phyloP scores from a whole-genome alignment of 2,888 invertebrate genomes.

The Sinopyrophorus schimmeli region DNA sequence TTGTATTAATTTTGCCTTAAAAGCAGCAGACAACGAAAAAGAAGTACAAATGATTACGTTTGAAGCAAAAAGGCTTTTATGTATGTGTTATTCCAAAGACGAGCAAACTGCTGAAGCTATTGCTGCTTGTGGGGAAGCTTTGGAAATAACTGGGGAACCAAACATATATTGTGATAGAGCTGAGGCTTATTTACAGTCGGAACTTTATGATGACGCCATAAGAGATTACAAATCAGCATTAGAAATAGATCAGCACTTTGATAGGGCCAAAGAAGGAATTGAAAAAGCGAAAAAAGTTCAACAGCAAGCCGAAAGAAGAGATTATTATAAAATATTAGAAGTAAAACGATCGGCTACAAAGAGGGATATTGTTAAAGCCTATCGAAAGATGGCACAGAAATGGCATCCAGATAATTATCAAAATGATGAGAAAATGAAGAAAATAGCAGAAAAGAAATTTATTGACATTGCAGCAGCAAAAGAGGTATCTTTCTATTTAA shows the following conservation, averaged over 20 bases:
- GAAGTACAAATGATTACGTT: conserved; percentile 72
- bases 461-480: conserved; percentile 99
- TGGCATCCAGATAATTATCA: conserved; percentile 98
- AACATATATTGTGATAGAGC: conserved; percentile 86
- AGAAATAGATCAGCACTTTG: conserved; percentile 76
- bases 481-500: conserved; percentile 78
- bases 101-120: conserved; percentile 76
- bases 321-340: conserved; percentile 96
- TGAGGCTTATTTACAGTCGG: conserved; percentile 86
- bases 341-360: conserved; percentile 90
- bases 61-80: conserved; percentile 76
- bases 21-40: conserved; percentile 70
- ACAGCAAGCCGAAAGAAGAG: conserved; percentile 89
- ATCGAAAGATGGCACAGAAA: conserved; percentile 94
- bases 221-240: conserved; percentile 84
- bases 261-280: conserved; percentile 87
- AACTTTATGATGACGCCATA: conserved; percentile 93
- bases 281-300: conserved; percentile 87
- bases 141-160: conserved; percentile 75
- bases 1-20: conserved; percentile 71
- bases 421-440: conserved; percentile 82
- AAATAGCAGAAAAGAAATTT: conserved; percentile 94
- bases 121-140: conserved; percentile 74
- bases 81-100: conserved; percentile 75
- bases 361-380: conserved; percentile 93